These are phyloP conservation scores for Atractosteus spatula DNA, from an alignment of 2,113 vertebrate species.

Conservation along the genomic window DNA sequence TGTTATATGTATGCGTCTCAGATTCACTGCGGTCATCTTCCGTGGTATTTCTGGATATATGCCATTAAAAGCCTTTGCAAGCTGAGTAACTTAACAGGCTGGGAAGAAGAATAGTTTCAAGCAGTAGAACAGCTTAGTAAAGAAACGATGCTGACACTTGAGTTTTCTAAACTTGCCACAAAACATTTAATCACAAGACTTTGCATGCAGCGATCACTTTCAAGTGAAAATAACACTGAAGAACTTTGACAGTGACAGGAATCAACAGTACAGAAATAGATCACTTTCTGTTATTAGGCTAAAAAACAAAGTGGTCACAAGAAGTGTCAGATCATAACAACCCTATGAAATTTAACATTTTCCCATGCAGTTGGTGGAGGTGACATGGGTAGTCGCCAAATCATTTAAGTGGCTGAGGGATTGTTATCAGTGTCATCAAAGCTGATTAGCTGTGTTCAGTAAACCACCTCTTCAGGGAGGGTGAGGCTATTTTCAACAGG, in stretches of 20 bases:
- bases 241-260: too few relatives aligned
- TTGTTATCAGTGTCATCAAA: conserved; percentile 30
- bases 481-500: conserved; percentile 34
- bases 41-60: too few relatives aligned
- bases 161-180: conserved; percentile 23
- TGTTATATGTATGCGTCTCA: too few relatives aligned
- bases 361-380: conserved; percentile 27
- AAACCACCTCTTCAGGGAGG: conserved; percentile 5
- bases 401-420: conserved; percentile 31
- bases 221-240: neutral
- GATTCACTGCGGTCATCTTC: too few relatives aligned
- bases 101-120: neutral
- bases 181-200: conserved; percentile 14
- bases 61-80: neutral
- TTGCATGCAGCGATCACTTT: conserved; percentile 3
- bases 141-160: neutral
- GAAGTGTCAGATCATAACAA: too few relatives aligned
- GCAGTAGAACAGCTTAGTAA: neutral
- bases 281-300: too few relatives aligned
- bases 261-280: too few relatives aligned
- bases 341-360: too few relatives aligned
- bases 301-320: too few relatives aligned
- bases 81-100: neutral
- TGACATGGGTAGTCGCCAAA: conserved; percentile 33
- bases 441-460: conserved; percentile 18